Conservation (phyloP, 1,140 invertebrate species). For the Drosophila aff. region DNA sequence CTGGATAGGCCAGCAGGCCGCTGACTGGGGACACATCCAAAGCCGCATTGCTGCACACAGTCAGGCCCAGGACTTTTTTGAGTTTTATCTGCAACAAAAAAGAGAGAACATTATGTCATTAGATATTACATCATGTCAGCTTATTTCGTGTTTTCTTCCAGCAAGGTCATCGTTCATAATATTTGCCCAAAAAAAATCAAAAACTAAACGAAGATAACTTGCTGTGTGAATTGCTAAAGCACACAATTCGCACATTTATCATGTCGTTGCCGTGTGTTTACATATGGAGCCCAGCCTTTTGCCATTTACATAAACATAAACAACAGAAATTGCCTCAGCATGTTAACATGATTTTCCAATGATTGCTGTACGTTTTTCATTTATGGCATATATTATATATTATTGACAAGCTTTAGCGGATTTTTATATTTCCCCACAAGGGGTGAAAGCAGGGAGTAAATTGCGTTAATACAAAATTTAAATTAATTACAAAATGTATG, state of each 20-base stretch:
- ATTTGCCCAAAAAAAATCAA: constrained; percentile 39
- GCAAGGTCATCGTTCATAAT: constrained; percentile 52
- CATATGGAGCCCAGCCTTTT: constrained; percentile 50
- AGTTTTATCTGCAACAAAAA: constrained; percentile 92
- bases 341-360: constrained; percentile 60
- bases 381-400: constrained; percentile 10
- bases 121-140: constrained; percentile 70
- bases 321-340: constrained; percentile 26
- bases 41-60: constrained; percentile 95
- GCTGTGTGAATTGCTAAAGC: constrained; percentile 68
- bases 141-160: constrained; percentile 3
- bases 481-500: neutral
- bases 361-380: constrained; percentile 19
- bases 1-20: constrained; percentile 96
- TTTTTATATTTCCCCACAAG: constrained; percentile 8
- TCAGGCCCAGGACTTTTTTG: constrained; percentile 96
- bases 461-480: neutral
- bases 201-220: constrained; percentile 30
- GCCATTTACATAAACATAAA: constrained; percentile 47
- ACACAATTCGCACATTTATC: constrained; percentile 72
- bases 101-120: constrained; percentile 36
- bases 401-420: neutral
- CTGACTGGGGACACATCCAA: constrained; percentile 94
- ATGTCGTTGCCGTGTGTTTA: constrained; percentile 44
- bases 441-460: constrained; percentile 2